Evolutionary conservation across 2,888 invertebrate species (phyloP), one percentile per base, ranked within the genome.

Genomic region (Erebia epiphron): DNA sequence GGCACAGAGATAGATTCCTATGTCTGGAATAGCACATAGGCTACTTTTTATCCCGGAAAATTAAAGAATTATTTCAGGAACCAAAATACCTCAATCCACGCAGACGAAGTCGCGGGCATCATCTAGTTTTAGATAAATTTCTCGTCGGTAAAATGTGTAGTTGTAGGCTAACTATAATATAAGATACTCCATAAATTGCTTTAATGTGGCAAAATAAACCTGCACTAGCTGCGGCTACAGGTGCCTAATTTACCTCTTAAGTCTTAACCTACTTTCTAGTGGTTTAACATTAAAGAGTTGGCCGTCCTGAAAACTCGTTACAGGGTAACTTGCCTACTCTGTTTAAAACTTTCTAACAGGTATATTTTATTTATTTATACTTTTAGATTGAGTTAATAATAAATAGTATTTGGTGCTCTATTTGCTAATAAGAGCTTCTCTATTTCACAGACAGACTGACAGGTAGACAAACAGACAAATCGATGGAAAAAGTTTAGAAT

Each of bases 251-350:
- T 81, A 80, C 77, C 80, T 76, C 75, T 78, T 26, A 26, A 26
- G 26, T 26, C 26, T 26, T 84, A 85, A 85, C 86, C 86, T 76
- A 89, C 83, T 89, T 90, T 79, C 77, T 14, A 68, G 75, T 73
- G 75, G 79, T 76, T 79, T 80, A 79, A 77, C 81, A 84, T 89
- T 87, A 84, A 84, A 86, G 88, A 89, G 84, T 88, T 86, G 79
- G 75, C 77, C 62, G 83, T 65, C 57, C 62, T 57, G 26, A 52
- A 50, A 21, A 72, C 61, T 26, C 57, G 11, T 52, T 35, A 43
- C 14, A 49, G 21, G 13, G 46, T 49, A 43, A 9, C 4, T 18
- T 54, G 2, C 9, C 18, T 57, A 26, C 56, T 57, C 18, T 3
- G 3, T 18, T 10, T 3, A 7, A 21, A 56, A 43, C 43, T 21